Percentiles rank a stretch among this genome's conserved stretches.
Evolutionary conservation across 2,888 invertebrate species (phyloP).

Genomic region (Labia minor): DNA sequence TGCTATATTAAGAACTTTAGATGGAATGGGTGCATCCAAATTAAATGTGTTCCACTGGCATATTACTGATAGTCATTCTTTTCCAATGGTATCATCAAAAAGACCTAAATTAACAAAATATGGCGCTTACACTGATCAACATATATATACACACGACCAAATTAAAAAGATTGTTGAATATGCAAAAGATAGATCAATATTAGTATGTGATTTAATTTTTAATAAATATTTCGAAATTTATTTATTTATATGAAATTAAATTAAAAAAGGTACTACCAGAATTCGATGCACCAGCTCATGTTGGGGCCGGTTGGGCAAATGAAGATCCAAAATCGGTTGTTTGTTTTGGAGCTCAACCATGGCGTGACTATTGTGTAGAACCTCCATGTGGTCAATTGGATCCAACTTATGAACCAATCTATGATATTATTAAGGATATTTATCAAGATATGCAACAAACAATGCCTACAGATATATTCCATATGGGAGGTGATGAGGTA

Average conservation of each 20-base stretch:
- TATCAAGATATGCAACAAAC: constrained; percentile 63
- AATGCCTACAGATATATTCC: constrained; percentile 66
- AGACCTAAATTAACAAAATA: constrained; percentile 58
- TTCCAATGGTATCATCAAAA: constrained; percentile 71
- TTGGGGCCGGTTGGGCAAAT: constrained; percentile 83
- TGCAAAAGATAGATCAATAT: neutral
- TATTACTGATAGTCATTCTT: constrained; percentile 86
- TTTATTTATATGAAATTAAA: neutral
- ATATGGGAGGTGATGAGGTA: constrained; percentile 84
- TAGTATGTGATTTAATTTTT: neutral
- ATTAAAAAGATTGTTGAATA: neutral
- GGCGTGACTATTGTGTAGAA: constrained; percentile 69
- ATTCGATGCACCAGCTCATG: constrained; percentile 84
- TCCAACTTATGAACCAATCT: constrained; percentile 57
- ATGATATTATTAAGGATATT: constrained; percentile 59
- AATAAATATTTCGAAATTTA: constrained; percentile 3
- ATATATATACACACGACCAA: constrained; percentile 32
- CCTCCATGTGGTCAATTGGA: constrained; percentile 79
- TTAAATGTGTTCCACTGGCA: constrained; percentile 93
- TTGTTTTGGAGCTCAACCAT: constrained; percentile 45
- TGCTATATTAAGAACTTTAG: constrained; percentile 63
- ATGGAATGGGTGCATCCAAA: constrained; percentile 83
- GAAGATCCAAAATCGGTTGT: constrained; percentile 40
- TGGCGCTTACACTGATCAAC: constrained; percentile 67
- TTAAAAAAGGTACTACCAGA: constrained; percentile 59